These are phyloP conservation scores for Elysia chlorotica DNA, from an alignment of 1,140 invertebrate genomes.

Conservation along the genomic window DNA sequence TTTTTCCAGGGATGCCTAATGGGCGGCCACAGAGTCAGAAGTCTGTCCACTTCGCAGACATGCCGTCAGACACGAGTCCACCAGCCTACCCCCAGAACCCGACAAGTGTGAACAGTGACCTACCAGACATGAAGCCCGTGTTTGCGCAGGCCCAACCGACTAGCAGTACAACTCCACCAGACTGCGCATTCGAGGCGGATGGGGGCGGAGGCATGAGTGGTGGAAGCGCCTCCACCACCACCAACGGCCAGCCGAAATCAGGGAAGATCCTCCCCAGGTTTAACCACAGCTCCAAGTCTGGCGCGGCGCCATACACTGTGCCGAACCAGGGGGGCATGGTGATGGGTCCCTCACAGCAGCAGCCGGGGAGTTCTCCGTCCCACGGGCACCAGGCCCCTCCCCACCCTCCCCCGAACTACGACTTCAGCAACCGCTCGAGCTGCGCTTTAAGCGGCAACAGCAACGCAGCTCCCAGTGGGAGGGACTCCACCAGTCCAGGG, in stretches of 20 bases:
- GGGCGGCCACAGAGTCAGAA: conserved; percentile 29
- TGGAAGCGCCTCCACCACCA: not conserved
- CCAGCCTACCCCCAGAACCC: conserved; percentile 22
- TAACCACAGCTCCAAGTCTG: conserved; percentile 44
- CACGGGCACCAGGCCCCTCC: too few species aligned
- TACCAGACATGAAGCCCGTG: not conserved
- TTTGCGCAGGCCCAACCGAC: conserved; percentile 19
- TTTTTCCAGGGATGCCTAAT: not conserved
- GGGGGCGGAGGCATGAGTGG: not conserved
- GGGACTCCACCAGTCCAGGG: too few species aligned
- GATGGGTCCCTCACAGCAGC: not conserved
- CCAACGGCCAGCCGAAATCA: conserved; percentile 20
- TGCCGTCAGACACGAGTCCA: conserved; percentile 21
- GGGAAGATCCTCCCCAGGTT: conserved; percentile 47
- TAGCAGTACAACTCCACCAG: conserved; percentile 18
- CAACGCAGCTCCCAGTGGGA: conserved; percentile 8
- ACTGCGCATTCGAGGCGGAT: conserved; percentile 24
- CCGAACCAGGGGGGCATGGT: conserved; percentile 38
- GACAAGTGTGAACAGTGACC: too few species aligned
- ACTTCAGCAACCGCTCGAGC: conserved; percentile 27
- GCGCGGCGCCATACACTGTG: conserved; percentile 54
- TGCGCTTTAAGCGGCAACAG: conserved; percentile 23
- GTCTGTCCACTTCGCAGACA: conserved; percentile 49
- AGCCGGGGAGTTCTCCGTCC: too few species aligned
- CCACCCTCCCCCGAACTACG: conserved; percentile 18